Evolutionary conservation across 2,888 invertebrate species (phyloP).

Genomic region (Phania funesta): DNA sequence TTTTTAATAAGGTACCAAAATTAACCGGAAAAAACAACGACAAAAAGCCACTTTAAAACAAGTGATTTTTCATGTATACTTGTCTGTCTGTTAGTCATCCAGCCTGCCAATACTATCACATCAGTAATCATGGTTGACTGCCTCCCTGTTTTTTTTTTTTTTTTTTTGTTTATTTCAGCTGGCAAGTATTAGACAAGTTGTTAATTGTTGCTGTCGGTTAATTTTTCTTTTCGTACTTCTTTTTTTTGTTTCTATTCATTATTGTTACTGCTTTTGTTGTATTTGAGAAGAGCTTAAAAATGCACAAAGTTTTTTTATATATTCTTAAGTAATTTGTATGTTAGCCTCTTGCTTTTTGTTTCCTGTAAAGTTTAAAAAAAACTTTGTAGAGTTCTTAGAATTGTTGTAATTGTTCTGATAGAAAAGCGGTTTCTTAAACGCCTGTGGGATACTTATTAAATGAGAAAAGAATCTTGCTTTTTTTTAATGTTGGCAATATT

Average conservation of each 20-base stretch:
- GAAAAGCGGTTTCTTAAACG: too few species aligned
- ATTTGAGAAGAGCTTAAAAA: too few species aligned
- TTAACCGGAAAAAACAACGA: background rate
- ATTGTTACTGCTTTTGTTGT: too few species aligned
- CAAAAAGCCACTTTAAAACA: constrained; percentile 21
- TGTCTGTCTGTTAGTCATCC: background rate
- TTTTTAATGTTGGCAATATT: too few species aligned
- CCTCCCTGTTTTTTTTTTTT: background rate
- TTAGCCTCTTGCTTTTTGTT: too few species aligned
- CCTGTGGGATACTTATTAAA: too few species aligned
- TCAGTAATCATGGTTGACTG: constrained; percentile 41
- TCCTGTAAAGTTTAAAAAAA: too few species aligned
- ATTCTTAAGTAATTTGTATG: too few species aligned
- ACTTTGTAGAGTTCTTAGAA: too few species aligned
- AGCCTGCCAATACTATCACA: constrained; percentile 15
- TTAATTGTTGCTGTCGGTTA: constrained; percentile 60
- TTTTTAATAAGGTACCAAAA: background rate
- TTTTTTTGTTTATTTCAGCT: constrained; percentile 25
- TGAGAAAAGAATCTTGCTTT: too few species aligned
- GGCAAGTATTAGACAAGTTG: constrained; percentile 64
- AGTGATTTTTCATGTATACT: background rate
- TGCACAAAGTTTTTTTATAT: too few species aligned
- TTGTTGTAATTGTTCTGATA: too few species aligned
- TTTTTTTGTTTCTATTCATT: constrained; percentile 33
- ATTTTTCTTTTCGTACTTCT: constrained; percentile 17